Conservation (phyloP, 2,888 invertebrate genomes). For the Argyra leucocephala region DNA sequence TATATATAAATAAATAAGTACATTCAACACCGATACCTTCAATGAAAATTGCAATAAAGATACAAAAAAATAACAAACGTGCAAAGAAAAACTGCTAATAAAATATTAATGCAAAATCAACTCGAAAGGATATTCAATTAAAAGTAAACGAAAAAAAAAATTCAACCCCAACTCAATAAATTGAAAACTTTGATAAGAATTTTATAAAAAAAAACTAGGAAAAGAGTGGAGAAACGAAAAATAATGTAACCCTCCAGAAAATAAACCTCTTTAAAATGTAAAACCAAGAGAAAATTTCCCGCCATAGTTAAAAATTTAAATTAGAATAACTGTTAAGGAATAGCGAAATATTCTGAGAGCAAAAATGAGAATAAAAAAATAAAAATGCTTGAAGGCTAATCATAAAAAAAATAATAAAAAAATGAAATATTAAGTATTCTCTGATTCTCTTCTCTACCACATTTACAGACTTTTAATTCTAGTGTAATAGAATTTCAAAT, state of each 20-base stretch:
- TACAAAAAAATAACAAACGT: too few species aligned
- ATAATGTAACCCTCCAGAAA: not conserved
- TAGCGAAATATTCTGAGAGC: not conserved
- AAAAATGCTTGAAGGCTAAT: not conserved
- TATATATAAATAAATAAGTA: too few species aligned
- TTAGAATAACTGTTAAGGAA: not conserved
- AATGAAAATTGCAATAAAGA: too few species aligned
- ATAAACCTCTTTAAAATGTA: too few species aligned
- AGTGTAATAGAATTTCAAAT: too few species aligned
- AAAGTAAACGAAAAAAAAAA: not conserved
- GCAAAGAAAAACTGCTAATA: not conserved
- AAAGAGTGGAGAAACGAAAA: not conserved
- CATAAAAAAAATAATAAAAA: not conserved
- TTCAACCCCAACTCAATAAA: not conserved
- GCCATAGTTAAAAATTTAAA: not conserved
- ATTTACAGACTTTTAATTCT: too few species aligned
- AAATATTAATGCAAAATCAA: not conserved
- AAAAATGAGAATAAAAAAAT: not conserved
- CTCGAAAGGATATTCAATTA: not conserved
- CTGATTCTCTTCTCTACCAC: too few species aligned
- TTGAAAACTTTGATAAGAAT: not conserved
- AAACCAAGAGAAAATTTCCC: not conserved
- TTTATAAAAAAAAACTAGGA: not conserved
- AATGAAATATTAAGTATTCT: too few species aligned
- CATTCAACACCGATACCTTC: too few species aligned